Evolutionary conservation across 2,797 vertebrate species (phyloP), one percentile per base, ranked within the genome.

Genomic region (Platyrinchus mystaceus): DNA sequence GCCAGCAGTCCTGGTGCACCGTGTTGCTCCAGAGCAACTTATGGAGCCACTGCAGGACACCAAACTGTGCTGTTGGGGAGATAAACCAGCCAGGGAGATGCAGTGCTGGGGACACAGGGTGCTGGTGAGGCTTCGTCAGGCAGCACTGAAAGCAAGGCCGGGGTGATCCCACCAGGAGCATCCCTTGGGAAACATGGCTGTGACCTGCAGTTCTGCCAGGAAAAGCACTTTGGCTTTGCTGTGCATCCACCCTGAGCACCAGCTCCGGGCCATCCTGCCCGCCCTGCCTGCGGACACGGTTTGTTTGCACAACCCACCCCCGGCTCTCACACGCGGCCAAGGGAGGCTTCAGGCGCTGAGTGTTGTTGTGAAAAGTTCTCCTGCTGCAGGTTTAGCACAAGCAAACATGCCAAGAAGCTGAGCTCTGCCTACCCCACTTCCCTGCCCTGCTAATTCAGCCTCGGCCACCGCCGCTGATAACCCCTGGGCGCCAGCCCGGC

Each of bases 301-400:
- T 95, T 81, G 90, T 95, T 94, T 92, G 92, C 95, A 62, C 88
- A 91, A 44, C 15, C 59, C 74, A 7, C 47, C 82, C 69, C 91
- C 20, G 85, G 66, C 90, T 84, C 84, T 79, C 12, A 1, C 24
- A 4, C 7, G 7, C 81, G 27, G 94, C 89, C 89, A 53, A 59
- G 88, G 89, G 49, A 64, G 88, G 86, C 94, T 95, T 71, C 88
- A 80, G 36, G 86, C 9, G 4, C 83, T 94, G 93, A 96, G 90
- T 96, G 95, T 81, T 97, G 96, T 58, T 97, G 93, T 97, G 93
- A 95, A 69, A 93, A 93, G 93, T 37, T 76, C 93, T 92, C 89
- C 59, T 66, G 90, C 90, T 32, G 53, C 86, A 80, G 88, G 91
- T 96, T 97, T 91, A 93, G 94, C 76, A 56, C 84, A 79, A 96